phyloP scores from a whole-genome alignment of 2,113 vertebrate genomes.

The Upupa epops region DNA sequence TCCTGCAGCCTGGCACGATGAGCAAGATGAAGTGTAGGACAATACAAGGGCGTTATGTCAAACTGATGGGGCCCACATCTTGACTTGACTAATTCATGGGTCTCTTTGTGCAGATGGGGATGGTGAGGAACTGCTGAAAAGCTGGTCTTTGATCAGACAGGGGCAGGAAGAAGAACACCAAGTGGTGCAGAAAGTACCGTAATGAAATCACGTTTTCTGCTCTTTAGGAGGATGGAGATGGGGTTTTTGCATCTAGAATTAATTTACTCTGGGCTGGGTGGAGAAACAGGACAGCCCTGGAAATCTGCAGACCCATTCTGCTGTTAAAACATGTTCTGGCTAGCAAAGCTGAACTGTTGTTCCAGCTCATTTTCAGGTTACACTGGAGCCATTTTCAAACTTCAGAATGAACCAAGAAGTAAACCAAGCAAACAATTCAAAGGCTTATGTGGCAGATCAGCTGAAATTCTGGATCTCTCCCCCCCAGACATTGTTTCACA shows the following conservation, averaged over 20 bases:
- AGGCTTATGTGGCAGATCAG: neutral
- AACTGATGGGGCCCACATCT: neutral
- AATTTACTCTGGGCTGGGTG: neutral
- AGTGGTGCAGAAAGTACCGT: neutral
- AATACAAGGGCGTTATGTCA: neutral
- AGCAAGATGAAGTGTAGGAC: neutral
- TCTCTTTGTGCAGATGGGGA: neutral
- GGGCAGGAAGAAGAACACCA: neutral
- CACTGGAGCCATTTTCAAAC: neutral
- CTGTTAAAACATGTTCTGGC: neutral
- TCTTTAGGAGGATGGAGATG: neutral
- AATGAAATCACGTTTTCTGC: neutral
- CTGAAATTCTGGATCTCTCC: neutral
- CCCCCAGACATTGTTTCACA: neutral
- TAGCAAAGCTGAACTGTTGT: neutral
- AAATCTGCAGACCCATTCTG: neutral
- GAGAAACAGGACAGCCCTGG: neutral
- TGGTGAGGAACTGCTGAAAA: neutral
- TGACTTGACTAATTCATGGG: neutral
- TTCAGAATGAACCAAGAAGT: neutral
- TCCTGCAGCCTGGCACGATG: conserved; percentile 3
- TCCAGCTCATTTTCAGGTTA: neutral
- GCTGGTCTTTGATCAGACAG: neutral
- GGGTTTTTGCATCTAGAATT: neutral
- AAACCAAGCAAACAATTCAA: neutral